A percentile compares a stretch with the other conserved stretches of the same genome.
phyloP scores from a whole-genome alignment of 2,888 invertebrate genomes.

The Amblyjoppa proteus region DNA sequence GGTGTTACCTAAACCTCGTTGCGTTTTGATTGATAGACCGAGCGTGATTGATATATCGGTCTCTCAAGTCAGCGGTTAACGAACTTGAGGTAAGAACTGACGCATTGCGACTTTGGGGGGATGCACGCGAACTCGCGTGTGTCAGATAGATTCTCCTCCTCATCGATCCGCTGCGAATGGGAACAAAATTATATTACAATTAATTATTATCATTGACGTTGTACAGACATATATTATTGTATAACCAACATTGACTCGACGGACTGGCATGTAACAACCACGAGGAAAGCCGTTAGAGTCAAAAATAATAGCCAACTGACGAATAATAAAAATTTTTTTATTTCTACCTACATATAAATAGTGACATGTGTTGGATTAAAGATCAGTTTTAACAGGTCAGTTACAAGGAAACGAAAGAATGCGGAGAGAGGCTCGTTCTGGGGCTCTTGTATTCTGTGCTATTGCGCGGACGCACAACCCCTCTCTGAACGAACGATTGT shows the following conservation, averaged over 20 bases:
- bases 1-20: neutral
- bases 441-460: slow-evolving; percentile 35
- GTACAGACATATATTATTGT: too few species aligned
- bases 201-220: neutral
- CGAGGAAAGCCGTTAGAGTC: too few species aligned
- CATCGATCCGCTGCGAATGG: neutral
- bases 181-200: neutral
- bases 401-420: neutral
- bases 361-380: too few species aligned
- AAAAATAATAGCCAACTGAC: too few species aligned
- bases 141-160: neutral
- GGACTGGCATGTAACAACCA: too few species aligned
- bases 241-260: too few species aligned
- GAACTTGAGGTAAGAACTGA: slow-evolving; percentile 50
- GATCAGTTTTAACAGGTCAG: too few species aligned
- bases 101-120: slow-evolving; percentile 62
- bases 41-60: slow-evolving; percentile 9
- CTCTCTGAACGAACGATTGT: slow-evolving; percentile 61
- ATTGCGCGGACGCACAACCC: slow-evolving; percentile 72
- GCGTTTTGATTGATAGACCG: neutral
- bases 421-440: neutral
- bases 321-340: too few species aligned
- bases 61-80: slow-evolving; percentile 17
- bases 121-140: slow-evolving; percentile 66
- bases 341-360: too few species aligned